Percentiles rank a stretch among this genome's conserved stretches.
phyloP scores from a whole-genome alignment of 1,140 invertebrate species.

The Rhopalosiphum padi region DNA sequence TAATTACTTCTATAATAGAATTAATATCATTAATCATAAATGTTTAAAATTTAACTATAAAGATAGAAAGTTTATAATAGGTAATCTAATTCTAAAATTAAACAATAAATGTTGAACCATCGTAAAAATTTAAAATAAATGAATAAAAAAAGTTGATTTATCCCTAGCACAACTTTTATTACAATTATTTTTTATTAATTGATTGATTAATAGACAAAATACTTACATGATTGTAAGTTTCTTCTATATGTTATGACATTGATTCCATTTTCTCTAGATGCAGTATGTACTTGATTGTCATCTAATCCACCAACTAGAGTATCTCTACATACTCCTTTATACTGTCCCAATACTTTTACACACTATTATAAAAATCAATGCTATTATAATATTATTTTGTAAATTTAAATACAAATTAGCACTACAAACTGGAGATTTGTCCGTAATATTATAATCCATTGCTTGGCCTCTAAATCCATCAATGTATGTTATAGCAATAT shows the following conservation, averaged over 20 bases:
- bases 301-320: slow-evolving; percentile 75
- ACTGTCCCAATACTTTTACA: slow-evolving; percentile 81
- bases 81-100: no score
- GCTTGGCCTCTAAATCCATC: slow-evolving; percentile 76
- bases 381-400: slow-evolving; percentile 50
- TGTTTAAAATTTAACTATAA: no score
- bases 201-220: background rate
- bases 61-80: no score
- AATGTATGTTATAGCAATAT: slow-evolving; percentile 81
- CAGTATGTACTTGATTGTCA: slow-evolving; percentile 78
- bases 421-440: slow-evolving; percentile 75
- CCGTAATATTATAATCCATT: slow-evolving; percentile 86
- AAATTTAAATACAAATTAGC: background rate
- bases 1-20: background rate
- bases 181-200: background rate
- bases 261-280: slow-evolving; percentile 75
- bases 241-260: slow-evolving; percentile 81
- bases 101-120: background rate
- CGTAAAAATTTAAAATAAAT: background rate
- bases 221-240: slow-evolving; percentile 74
- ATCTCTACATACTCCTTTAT: slow-evolving; percentile 86
- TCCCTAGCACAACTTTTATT: background rate
- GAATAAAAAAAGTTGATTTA: background rate
- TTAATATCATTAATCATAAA: no score
- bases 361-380: slow-evolving; percentile 68